Evolutionary conservation across 2,113 vertebrate species (phyloP).

Genomic region (Chrysochloris asiatica): DNA sequence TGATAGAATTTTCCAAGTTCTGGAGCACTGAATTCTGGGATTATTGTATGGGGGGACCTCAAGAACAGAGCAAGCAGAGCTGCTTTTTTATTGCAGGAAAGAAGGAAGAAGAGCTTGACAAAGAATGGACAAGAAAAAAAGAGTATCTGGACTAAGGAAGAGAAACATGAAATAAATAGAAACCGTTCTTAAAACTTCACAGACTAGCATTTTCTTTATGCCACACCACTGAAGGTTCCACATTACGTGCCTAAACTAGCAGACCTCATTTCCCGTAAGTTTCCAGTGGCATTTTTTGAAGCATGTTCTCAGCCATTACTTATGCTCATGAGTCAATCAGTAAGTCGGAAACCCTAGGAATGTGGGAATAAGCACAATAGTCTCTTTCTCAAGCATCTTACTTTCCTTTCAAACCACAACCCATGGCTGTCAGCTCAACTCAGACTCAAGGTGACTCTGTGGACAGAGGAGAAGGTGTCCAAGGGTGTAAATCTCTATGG

Average conservation of each 20-base stretch:
- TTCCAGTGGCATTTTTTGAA: background rate
- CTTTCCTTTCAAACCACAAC: background rate
- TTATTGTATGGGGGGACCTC: background rate
- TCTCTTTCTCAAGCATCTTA: background rate
- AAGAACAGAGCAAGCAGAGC: background rate
- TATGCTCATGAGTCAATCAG: background rate
- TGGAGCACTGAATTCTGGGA: background rate
- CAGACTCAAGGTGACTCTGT: background rate
- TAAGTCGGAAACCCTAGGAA: background rate
- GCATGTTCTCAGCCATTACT: background rate
- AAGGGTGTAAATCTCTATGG: background rate
- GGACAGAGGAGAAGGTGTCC: background rate
- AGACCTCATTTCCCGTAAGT: background rate
- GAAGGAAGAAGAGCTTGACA: background rate
- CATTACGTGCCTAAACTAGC: background rate
- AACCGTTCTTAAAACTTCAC: background rate
- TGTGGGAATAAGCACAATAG: background rate
- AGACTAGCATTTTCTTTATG: background rate
- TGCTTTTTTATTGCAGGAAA: background rate
- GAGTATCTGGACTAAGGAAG: background rate
- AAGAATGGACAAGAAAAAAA: background rate
- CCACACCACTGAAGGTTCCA: background rate
- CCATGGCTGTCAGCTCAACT: background rate
- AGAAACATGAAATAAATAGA: background rate
- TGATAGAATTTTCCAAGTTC: constrained; percentile 42